Conservation (phyloP, 2,113 vertebrate genomes). For the Catharus minimus region DNA sequence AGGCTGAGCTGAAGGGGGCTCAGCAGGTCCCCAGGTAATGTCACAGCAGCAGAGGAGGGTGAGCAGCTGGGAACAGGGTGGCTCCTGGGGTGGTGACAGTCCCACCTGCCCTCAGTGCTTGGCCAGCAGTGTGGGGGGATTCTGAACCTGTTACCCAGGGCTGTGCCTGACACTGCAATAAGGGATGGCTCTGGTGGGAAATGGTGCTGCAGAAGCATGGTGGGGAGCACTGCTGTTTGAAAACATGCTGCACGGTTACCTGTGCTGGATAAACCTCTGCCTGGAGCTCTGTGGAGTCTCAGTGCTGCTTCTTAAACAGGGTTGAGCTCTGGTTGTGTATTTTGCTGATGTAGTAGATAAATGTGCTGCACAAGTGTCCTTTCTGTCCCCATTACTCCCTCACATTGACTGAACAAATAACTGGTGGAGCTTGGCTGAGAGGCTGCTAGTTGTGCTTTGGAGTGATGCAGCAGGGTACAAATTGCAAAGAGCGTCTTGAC, state of each 20-base stretch:
- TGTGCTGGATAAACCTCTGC: not conserved
- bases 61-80: rapidly evolving
- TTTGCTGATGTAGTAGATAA: not conserved
- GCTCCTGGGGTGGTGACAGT: rapidly evolving
- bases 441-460: not conserved
- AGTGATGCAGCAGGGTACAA: not conserved
- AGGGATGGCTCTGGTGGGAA: not conserved
- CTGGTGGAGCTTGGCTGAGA: not conserved
- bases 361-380: not conserved
- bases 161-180: not conserved
- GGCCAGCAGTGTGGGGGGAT: not conserved
- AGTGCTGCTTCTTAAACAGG: not conserved
- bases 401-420: not conserved
- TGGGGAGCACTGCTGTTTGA: rapidly evolving
- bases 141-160: rapidly evolving
- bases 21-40: rapidly evolving
- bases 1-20: not conserved
- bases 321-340: not conserved
- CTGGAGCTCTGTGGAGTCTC: not conserved
- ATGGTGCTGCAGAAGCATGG: not conserved
- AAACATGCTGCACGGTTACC: not conserved
- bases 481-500: not conserved
- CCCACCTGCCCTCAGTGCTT: rapidly evolving
- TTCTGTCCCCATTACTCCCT: not conserved
- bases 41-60: rapidly evolving